Conservation (phyloP, 1,140 invertebrate species). For the Philaenus spumarius region DNA sequence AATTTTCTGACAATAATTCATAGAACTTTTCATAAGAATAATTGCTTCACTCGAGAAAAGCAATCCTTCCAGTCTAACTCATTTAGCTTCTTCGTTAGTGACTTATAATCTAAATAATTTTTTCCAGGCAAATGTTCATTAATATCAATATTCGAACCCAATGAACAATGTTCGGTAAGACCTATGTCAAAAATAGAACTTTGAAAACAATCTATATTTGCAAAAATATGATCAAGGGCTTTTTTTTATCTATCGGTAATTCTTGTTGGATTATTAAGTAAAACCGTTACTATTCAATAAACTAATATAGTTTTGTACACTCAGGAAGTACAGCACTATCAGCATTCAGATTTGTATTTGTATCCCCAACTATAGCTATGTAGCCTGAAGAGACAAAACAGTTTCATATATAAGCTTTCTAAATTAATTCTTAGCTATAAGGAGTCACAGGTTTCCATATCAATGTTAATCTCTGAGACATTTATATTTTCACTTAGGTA, state of each 20-base stretch:
- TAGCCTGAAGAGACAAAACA: too few relatives aligned
- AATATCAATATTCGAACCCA: not conserved
- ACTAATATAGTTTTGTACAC: not conserved
- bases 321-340: not conserved
- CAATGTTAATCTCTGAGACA: too few relatives aligned
- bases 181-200: slow-evolving; percentile 1
- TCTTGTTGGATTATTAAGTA: slow-evolving; percentile 1
- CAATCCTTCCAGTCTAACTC: not conserved
- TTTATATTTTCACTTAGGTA: too few relatives aligned
- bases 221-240: not conserved
- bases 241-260: not conserved
- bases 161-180: not conserved
- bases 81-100: not conserved
- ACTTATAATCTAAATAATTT: not conserved
- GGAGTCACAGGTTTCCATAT: too few relatives aligned
- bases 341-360: slow-evolving; percentile 3
- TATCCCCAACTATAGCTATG: slow-evolving; percentile 8
- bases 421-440: too few relatives aligned
- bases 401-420: too few relatives aligned
- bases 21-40: not conserved
- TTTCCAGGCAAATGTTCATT: not conserved
- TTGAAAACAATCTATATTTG: not conserved
- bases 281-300: not conserved
- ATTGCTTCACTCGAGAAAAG: not conserved
- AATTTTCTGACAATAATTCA: not conserved